phyloP scores from a whole-genome alignment of 1,140 invertebrate species.

The Metaphire vulgaris region DNA sequence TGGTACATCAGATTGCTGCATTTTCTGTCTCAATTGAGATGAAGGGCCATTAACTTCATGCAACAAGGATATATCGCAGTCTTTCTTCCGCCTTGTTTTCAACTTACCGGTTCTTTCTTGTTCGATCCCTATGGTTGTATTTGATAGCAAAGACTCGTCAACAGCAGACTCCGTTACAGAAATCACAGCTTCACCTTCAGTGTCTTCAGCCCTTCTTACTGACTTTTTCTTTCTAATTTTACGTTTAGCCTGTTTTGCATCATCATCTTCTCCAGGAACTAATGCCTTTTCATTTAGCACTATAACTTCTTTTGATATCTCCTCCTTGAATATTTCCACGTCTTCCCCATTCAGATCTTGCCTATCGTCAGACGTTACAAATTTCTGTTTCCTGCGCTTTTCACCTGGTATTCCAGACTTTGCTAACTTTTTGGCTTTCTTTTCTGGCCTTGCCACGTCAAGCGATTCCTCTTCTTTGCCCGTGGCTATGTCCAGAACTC shows the following conservation, averaged over 20 bases:
- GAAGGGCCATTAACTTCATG: background rate
- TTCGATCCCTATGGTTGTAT: background rate
- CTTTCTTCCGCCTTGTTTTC: background rate
- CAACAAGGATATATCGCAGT: background rate
- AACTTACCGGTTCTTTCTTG: background rate
- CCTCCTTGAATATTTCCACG: background rate
- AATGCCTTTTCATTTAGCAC: too few species aligned
- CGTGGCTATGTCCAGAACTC: background rate
- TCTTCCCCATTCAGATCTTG: background rate
- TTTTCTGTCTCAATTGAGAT: too few species aligned
- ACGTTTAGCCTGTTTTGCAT: background rate
- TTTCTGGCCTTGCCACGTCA: background rate
- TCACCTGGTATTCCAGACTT: background rate
- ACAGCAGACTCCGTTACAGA: background rate
- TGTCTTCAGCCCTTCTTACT: background rate
- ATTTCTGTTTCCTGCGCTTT: background rate
- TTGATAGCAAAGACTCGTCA: background rate
- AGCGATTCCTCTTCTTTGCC: background rate
- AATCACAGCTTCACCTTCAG: too few species aligned
- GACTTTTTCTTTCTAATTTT: background rate
- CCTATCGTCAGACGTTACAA: background rate
- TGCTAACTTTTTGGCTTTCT: background rate
- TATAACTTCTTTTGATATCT: too few species aligned
- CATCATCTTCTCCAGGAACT: background rate
- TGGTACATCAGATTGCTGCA: background rate